Percentiles rank a stretch among this genome's conserved stretches.
Evolutionary conservation across 2,113 vertebrate genomes (phyloP).

Genomic region (Cephalopholis sonnerati): DNA sequence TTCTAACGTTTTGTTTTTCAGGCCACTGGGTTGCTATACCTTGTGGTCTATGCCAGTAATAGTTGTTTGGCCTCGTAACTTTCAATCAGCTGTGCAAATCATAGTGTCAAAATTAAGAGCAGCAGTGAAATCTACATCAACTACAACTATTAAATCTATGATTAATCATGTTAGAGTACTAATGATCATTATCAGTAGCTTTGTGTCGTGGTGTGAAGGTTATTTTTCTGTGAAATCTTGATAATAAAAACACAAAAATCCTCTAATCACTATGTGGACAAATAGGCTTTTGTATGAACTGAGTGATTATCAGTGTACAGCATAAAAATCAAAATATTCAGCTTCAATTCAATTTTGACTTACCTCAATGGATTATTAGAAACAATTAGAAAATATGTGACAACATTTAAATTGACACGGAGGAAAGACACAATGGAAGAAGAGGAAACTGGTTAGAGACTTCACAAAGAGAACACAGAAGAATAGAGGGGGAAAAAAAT

Average conservation of each 20-base stretch:
- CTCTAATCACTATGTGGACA: background rate
- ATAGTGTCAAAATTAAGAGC: background rate
- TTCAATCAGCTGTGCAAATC: background rate
- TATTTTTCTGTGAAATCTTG: background rate
- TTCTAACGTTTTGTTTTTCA: too few species aligned
- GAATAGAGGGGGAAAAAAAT: background rate
- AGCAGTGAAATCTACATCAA: slow-evolving; percentile 12
- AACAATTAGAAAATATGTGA: background rate
- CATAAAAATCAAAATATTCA: background rate
- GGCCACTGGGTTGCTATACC: too few species aligned
- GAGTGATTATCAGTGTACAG: background rate
- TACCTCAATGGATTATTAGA: slow-evolving; percentile 4
- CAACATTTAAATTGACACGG: background rate
- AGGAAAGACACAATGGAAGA: slow-evolving; percentile 6
- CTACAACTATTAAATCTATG: background rate
- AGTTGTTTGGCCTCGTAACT: background rate
- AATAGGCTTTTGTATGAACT: background rate
- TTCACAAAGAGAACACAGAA: slow-evolving; percentile 16
- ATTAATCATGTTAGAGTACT: slow-evolving; percentile 25
- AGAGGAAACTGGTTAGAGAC: slow-evolving; percentile 24
- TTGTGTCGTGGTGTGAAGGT: background rate
- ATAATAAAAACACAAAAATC: background rate
- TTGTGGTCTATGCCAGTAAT: background rate
- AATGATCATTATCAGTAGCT: slow-evolving; percentile 20
- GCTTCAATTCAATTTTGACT: background rate